Evolutionary conservation across 2,797 vertebrate species (phyloP), one percentile per base, ranked within the genome.

Genomic region (Catostomus latipinnis): DNA sequence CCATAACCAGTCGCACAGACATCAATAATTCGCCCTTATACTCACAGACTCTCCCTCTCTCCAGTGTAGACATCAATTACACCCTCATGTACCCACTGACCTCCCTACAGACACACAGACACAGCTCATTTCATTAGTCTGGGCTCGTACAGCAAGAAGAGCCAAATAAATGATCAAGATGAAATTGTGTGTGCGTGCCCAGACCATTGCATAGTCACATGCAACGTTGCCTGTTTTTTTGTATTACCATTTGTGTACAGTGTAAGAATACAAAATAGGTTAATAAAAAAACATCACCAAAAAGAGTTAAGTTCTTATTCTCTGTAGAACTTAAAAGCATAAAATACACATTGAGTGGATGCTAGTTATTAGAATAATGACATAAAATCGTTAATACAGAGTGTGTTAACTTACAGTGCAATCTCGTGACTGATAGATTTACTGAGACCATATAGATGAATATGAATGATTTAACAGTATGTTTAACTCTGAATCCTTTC

Each of bases 81-180:
- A 12, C 61, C 60, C 66, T 52, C 73, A 46, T 79, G 76, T 75
- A 79, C 81, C 73, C 71, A 16, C 58, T 74, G 76, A 83, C 76
- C 71, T 79, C 72, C 18, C 12, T 7, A 58, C 9, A 83, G 71
- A 74, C 34, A 34, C 71, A 56, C 34, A 34, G 34, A 34, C 34
- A 34, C 45, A 71, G 18, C 76, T 74, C 70, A 82, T 74, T 83
- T 78, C 76, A 82, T 82, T 82, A 77, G 74, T 71, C 74, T 77
- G 53, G 69, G 12, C 74, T 73, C 61, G 68, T 74, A 56, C 16
- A 54, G 56, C 66, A 82, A 69, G 63, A 71, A 79, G 16, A 63
- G 66, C 18, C 77, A 72, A 72, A 79, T 56, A 65, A 34, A 66
- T 56, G 16, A 79, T 79, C 62, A 65, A 34, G 62, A 56, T 79